phyloP scores from a whole-genome alignment of 2,888 invertebrate species.

The Acronicta aceris region DNA sequence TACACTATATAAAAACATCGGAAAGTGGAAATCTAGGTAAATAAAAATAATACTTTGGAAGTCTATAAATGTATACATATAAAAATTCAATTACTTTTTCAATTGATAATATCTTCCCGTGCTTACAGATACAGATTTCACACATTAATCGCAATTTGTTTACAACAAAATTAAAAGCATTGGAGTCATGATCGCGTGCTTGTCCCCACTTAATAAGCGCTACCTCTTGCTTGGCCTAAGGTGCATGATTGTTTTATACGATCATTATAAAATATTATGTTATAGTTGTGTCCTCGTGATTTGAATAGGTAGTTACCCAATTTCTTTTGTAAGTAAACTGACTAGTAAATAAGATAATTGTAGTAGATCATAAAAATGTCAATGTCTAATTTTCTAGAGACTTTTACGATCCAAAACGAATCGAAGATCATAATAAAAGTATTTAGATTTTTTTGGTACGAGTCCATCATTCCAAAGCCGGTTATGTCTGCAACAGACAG shows the following conservation, averaged over 20 bases:
- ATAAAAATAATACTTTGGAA: no score
- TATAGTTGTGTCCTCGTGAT: conserved; percentile 13
- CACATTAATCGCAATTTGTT: conserved; percentile 73
- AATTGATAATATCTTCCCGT: conserved; percentile 18
- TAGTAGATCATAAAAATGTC: background rate
- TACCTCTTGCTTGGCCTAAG: conserved; percentile 70
- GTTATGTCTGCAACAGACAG: no score
- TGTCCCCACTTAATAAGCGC: conserved; percentile 76
- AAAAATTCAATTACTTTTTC: conserved; percentile 1
- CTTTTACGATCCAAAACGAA: background rate
- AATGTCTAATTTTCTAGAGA: background rate
- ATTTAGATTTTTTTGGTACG: no score
- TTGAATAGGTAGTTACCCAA: background rate
- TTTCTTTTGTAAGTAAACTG: background rate
- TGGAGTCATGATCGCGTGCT: conserved; percentile 72
- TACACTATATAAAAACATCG: no score
- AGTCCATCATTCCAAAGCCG: no score
- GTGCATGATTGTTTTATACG: conserved; percentile 51
- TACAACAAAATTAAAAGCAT: conserved; percentile 66
- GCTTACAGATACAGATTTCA: conserved; percentile 59
- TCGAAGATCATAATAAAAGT: no score
- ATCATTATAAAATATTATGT: conserved; percentile 41
- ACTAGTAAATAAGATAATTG: background rate
- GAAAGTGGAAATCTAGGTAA: no score
- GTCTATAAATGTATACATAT: no score